Evolutionary conservation across 2,888 invertebrate genomes (phyloP).

Genomic region (Melanostoma scalare): DNA sequence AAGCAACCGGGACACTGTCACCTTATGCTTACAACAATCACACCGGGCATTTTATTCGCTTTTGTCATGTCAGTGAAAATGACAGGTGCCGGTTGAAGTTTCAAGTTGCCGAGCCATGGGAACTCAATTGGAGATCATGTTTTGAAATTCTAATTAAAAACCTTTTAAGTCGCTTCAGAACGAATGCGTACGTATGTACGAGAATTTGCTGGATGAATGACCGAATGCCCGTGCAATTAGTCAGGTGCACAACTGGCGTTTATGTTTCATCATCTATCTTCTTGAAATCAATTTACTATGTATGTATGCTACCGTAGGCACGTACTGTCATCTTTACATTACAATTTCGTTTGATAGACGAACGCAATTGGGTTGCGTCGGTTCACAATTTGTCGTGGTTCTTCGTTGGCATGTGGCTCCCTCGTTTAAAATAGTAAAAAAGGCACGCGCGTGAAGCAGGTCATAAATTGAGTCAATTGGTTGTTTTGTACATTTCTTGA

Average conservation of each 20-base stretch:
- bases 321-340: slow-evolving; percentile 2
- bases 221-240: slow-evolving; percentile 41
- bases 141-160: slow-evolving; percentile 58
- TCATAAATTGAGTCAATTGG: slow-evolving; percentile 68
- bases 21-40: slow-evolving; percentile 37
- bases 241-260: slow-evolving; percentile 47
- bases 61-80: slow-evolving; percentile 37
- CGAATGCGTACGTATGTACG: slow-evolving; percentile 7
- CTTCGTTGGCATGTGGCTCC: slow-evolving; percentile 6
- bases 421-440: not conserved
- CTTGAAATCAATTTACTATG: slow-evolving; percentile 16
- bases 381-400: slow-evolving; percentile 43
- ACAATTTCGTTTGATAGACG: slow-evolving; percentile 21
- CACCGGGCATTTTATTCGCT: slow-evolving; percentile 14
- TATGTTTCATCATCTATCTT: slow-evolving; percentile 30
- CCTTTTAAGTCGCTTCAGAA: slow-evolving; percentile 20
- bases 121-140: slow-evolving; percentile 47
- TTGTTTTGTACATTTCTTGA: slow-evolving; percentile 41
- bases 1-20: slow-evolving; percentile 47
- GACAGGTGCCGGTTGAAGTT: slow-evolving; percentile 57
- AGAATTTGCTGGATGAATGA: slow-evolving; percentile 51
- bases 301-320: slow-evolving; percentile 12
- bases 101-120: slow-evolving; percentile 63
- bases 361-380: slow-evolving; percentile 59
- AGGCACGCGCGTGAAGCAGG: slow-evolving; percentile 61